phyloP scores from a whole-genome alignment of 2,113 vertebrate genomes.

The Mellivora capensis region DNA sequence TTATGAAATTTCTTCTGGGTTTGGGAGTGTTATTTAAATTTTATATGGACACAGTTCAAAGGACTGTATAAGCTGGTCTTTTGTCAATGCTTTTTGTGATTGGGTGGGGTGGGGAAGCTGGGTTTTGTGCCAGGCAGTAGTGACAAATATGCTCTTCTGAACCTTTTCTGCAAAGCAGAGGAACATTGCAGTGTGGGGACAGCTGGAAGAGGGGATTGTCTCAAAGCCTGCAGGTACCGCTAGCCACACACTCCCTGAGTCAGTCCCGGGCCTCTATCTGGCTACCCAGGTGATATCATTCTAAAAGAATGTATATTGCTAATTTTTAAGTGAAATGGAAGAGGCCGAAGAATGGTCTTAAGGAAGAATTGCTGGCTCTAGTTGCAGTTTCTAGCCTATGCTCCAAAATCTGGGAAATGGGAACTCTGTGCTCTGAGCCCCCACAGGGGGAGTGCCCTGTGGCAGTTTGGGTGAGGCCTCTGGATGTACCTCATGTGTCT shows the following conservation, averaged over 20 bases:
- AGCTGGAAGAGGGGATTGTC: neutral
- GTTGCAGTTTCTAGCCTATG: neutral
- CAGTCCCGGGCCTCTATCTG: rapidly evolving
- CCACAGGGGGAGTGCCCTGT: neutral
- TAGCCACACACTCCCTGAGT: neutral
- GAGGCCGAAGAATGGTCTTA: neutral
- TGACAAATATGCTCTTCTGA: neutral
- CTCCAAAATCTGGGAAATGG: neutral
- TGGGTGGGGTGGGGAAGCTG: neutral
- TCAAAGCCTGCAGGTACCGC: neutral
- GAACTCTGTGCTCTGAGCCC: too few species aligned
- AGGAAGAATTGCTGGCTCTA: neutral
- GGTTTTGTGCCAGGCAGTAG: neutral
- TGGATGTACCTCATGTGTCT: neutral
- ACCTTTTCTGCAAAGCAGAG: neutral
- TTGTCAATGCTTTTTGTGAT: neutral
- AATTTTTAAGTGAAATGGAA: neutral
- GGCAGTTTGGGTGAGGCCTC: neutral
- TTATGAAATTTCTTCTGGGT: neutral
- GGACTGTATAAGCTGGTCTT: slow-evolving; percentile 16
- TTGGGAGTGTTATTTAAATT: neutral
- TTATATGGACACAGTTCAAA: slow-evolving; percentile 49
- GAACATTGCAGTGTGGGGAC: too few species aligned
- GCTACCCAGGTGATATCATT: neutral
- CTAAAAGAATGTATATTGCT: neutral